Conservation (phyloP, 2,888 invertebrate species). For the Invenusta paracnida region DNA sequence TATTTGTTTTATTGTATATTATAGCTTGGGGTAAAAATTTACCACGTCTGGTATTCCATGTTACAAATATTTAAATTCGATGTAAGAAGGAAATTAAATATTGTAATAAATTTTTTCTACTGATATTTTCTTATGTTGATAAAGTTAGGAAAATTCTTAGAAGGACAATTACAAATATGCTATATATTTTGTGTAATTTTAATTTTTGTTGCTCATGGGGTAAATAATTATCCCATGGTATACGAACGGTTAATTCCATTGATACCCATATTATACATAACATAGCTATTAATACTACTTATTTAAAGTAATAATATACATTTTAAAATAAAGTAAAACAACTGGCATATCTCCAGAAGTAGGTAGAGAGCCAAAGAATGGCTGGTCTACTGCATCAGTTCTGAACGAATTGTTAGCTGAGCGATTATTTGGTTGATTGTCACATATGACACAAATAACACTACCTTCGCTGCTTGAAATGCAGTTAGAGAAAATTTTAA, state of each 20-base stretch:
- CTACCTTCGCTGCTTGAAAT: no score
- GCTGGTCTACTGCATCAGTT: no score
- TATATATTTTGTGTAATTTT: background rate
- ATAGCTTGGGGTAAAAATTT: background rate
- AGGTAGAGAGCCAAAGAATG: no score
- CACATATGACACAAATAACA: no score
- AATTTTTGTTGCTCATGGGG: background rate
- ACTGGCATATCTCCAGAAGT: no score
- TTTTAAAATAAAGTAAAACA: no score
- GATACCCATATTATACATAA: no score
- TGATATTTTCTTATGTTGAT: background rate
- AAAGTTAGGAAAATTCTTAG: background rate
- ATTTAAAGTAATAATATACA: no score
- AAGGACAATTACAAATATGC: background rate
- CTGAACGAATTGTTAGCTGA: no score
- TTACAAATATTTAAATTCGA: background rate
- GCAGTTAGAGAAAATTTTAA: no score
- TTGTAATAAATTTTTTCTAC: background rate
- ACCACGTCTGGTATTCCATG: background rate
- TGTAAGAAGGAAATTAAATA: background rate
- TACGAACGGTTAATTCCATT: background rate
- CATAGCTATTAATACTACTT: no score
- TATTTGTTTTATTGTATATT: background rate
- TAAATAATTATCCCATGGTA: background rate
- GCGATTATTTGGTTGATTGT: no score